phyloP scores from a whole-genome alignment of 1,140 invertebrate genomes.

The Lanistes nyassanus region DNA sequence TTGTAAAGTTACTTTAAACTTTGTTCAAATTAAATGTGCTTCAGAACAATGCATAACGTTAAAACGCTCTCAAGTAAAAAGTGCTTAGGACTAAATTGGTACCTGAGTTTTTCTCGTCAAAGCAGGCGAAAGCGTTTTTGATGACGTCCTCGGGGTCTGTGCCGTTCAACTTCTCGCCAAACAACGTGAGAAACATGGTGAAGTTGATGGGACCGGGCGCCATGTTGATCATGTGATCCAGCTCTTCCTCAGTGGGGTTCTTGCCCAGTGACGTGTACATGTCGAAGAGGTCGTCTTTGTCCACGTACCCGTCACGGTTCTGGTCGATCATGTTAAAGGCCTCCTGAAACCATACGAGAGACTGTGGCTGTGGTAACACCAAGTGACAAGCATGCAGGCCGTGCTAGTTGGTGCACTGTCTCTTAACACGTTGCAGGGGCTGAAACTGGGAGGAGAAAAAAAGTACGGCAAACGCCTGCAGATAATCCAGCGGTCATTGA shows the following conservation, averaged over 20 bases:
- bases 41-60: too few species aligned
- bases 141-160: constrained; percentile 75
- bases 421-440: too few species aligned
- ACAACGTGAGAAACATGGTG: constrained; percentile 75
- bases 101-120: constrained; percentile 71
- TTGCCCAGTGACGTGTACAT: constrained; percentile 94
- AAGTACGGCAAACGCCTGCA: too few species aligned
- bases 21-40: too few species aligned
- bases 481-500: too few species aligned
- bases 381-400: too few species aligned
- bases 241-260: constrained; percentile 70
- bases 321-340: constrained; percentile 99
- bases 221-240: constrained; percentile 73
- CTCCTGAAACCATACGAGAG: too few species aligned
- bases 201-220: constrained; percentile 76
- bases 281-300: constrained; percentile 98
- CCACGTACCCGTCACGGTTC: constrained; percentile 90
- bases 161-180: constrained; percentile 73
- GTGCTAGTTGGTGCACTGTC: too few species aligned
- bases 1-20: too few species aligned
- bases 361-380: too few species aligned
- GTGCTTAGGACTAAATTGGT: background rate
- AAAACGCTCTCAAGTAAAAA: too few species aligned
- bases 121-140: constrained; percentile 73
- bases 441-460: too few species aligned